Conservation (phyloP, 2,888 invertebrate genomes). For the Rhagophthalmus giganteus region DNA sequence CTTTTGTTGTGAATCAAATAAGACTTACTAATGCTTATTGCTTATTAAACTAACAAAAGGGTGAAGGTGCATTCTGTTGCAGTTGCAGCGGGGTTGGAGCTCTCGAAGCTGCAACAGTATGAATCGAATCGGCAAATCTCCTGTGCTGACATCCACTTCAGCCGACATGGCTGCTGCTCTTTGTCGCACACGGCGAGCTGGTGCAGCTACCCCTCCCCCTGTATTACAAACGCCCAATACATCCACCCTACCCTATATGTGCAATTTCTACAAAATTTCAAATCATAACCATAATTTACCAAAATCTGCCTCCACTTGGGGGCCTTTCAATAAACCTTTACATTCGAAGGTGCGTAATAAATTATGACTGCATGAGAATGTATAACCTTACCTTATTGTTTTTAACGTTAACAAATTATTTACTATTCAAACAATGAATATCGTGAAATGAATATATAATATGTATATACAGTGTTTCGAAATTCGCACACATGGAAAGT, state of each 20-base stretch:
- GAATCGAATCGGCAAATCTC: constrained; percentile 54
- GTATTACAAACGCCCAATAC: constrained; percentile 52
- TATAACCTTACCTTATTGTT: background rate
- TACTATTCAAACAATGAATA: too few relatives aligned
- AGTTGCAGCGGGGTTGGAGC: constrained; percentile 59
- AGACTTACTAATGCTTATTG: constrained; percentile 39
- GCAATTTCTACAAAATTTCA: constrained; percentile 55
- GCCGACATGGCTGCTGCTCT: constrained; percentile 56
- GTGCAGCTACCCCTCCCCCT: constrained; percentile 47
- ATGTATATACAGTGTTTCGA: too few relatives aligned
- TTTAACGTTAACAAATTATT: too few relatives aligned
- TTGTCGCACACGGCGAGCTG: constrained; percentile 47
- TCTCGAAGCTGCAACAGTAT: constrained; percentile 57
- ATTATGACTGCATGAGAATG: constrained; percentile 35
- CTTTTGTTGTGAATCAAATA: constrained; percentile 37
- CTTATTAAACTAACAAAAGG: constrained; percentile 39
- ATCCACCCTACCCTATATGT: constrained; percentile 56
- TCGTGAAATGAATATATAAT: too few relatives aligned
- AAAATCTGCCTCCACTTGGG: constrained; percentile 67
- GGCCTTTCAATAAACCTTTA: constrained; percentile 66
- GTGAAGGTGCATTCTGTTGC: constrained; percentile 50
- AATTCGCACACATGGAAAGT: too few relatives aligned
- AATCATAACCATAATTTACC: constrained; percentile 59
- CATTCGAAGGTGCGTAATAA: constrained; percentile 64
- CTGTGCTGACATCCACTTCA: constrained; percentile 54